Conservation (phyloP, 1,140 invertebrate species). For the Cydia amplana region DNA sequence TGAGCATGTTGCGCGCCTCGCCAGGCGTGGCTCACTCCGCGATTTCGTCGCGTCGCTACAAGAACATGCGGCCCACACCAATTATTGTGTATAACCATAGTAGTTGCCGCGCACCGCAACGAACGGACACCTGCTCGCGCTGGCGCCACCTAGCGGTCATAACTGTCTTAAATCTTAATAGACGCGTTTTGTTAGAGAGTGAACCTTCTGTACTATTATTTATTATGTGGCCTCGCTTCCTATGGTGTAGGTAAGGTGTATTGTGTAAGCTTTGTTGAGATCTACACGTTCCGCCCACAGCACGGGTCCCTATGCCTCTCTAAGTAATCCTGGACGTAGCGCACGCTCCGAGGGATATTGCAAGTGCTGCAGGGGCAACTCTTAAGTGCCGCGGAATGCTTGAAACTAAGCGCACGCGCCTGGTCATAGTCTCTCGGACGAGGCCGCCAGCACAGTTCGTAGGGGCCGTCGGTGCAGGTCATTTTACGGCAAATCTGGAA, state of each 20-base stretch:
- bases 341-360: slow-evolving; percentile 55
- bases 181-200: no score
- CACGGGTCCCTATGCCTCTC: slow-evolving; percentile 43
- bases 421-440: slow-evolving; percentile 55
- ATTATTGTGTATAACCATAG: no score
- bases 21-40: no score
- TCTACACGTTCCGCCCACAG: neutral
- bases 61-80: no score
- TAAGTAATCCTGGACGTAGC: slow-evolving; percentile 50
- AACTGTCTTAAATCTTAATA: no score
- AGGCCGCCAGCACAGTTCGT: slow-evolving; percentile 62
- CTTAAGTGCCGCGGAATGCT: slow-evolving; percentile 53
- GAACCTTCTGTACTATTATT: no score
- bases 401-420: slow-evolving; percentile 53
- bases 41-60: no score
- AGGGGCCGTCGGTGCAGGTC: slow-evolving; percentile 60
- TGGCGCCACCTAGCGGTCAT: no score
- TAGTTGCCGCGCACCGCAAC: no score
- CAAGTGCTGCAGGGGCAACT: slow-evolving; percentile 45
- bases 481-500: slow-evolving; percentile 67
- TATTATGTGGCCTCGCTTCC: no score
- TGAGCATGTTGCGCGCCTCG: slow-evolving; percentile 47
- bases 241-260: no score
- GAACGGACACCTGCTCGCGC: no score
- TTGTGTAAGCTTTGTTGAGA: neutral